Base-by-base conservation (phyloP, 2,888 invertebrate genomes). In the Acanthosepion lycidas region DNA sequence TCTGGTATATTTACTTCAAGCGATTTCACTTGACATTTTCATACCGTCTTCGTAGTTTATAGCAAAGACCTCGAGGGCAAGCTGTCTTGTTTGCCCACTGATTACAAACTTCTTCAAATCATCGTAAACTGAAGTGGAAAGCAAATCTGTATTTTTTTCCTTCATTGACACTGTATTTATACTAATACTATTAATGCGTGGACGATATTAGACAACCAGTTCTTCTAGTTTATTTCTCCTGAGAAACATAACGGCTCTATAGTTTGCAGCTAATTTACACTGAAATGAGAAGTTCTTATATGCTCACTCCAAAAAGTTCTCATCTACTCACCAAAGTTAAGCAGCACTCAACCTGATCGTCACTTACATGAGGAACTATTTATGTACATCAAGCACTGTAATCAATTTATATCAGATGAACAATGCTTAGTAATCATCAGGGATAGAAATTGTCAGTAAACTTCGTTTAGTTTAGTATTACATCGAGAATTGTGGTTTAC, bases 71-170 rank as follows among this genome's bases (percentile, higher is more conserved):
- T 42, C 42, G 42, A 51, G 51, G 78, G 28, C 28, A 78, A 78
- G 78, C n/a, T 28, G 78, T 15, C 28, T 12, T 78, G 78, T 78
- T 78, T 28, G 12, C 12, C n/a, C n/a, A 78, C 15, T 8, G 78
- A 78, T 78, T 28, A 78, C 78, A n/a, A 78, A 78, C 78, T 78
- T 78, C 78, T 78, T n/a, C 78, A 78, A 78, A 78, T 78, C n/a
- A 78, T n/a, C 78, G n/a, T 78, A 78, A 78, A 78, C 78, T 78
- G 78, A 78, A 78, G 28, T 78, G 78, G 28, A n/a, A 78, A 6
- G 78, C 28, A 78, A 28, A 78, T n/a, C 12, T 78, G 28, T 12
- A n/a, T n/a, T 28, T n/a, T 6, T 64, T 78, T 28, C 78, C 6
- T 78, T 1, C n/a, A 78, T n/a, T 78, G 78, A n/a, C 28, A 78